Evolutionary conservation across 2,888 invertebrate species (phyloP).

Genomic region (Coenonympha arcania): DNA sequence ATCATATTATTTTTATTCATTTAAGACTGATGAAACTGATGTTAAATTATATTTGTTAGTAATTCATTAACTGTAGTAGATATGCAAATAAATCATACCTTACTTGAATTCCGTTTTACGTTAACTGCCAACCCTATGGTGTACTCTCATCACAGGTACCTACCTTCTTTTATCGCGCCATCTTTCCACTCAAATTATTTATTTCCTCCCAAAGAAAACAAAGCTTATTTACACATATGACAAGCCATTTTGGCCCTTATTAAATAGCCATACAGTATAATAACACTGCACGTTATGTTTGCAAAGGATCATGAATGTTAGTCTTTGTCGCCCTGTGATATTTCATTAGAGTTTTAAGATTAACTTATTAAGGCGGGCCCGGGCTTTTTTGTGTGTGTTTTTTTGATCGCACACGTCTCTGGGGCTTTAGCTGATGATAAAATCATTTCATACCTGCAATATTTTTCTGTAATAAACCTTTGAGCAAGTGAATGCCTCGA

Average conservation of each 20-base stretch:
- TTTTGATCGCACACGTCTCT: conserved; percentile 14
- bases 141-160: conserved; percentile 48
- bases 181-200: conserved; percentile 53
- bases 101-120: too few relatives aligned
- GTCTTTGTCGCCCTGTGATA: conserved; percentile 51
- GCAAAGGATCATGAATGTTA: conserved; percentile 26
- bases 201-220: conserved; percentile 43
- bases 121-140: conserved; percentile 40
- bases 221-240: conserved; percentile 11
- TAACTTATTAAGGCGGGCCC: conserved; percentile 55
- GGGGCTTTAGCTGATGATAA: conserved; percentile 10
- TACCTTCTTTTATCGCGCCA: conserved; percentile 53
- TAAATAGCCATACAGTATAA: conserved; percentile 2
- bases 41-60: too few relatives aligned
- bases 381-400: conserved; percentile 30
- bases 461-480: too few relatives aligned
- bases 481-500: too few relatives aligned
- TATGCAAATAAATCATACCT: too few relatives aligned
- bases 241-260: conserved; percentile 26
- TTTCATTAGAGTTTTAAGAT: conserved; percentile 59
- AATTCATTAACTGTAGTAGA: too few relatives aligned
- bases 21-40: too few relatives aligned
- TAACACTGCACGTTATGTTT: conserved; percentile 8
- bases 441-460: not conserved
- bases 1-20: too few relatives aligned